A percentile compares a stretch with the other conserved stretches of the same genome.
Evolutionary conservation across 2,113 vertebrate genomes (phyloP).

Genomic region (Parus major): DNA sequence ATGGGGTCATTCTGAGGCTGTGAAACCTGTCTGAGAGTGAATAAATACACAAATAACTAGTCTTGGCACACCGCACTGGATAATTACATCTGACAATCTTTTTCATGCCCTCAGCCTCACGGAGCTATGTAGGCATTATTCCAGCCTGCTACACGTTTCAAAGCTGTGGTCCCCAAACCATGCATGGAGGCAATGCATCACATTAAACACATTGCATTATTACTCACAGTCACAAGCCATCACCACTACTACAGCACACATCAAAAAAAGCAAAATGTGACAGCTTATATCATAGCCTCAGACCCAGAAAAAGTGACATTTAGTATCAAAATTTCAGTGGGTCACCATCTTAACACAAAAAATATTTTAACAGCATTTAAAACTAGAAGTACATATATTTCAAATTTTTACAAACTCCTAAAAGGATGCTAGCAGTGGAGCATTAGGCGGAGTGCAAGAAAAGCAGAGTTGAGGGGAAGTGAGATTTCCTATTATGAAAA

Average conservation of each 20-base stretch:
- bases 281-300: background rate
- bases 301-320: background rate
- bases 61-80: background rate
- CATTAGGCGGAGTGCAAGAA: background rate
- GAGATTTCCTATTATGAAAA: background rate
- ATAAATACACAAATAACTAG: constrained; percentile 43
- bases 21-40: constrained; percentile 19
- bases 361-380: background rate
- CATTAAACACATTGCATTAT: background rate
- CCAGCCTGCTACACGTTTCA: background rate
- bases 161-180: background rate
- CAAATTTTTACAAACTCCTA: background rate
- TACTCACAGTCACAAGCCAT: background rate
- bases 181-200: background rate
- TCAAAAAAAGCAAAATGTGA: background rate
- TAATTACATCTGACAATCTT: constrained; percentile 44
- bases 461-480: background rate
- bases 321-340: background rate
- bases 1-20: background rate
- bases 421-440: background rate
- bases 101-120: background rate
- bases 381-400: background rate
- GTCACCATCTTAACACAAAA: background rate
- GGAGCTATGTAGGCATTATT: background rate
- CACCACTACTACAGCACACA: background rate